These are phyloP conservation scores for Sylvietta virens DNA, from an alignment of 2,113 vertebrate species.

Conservation along the genomic window DNA sequence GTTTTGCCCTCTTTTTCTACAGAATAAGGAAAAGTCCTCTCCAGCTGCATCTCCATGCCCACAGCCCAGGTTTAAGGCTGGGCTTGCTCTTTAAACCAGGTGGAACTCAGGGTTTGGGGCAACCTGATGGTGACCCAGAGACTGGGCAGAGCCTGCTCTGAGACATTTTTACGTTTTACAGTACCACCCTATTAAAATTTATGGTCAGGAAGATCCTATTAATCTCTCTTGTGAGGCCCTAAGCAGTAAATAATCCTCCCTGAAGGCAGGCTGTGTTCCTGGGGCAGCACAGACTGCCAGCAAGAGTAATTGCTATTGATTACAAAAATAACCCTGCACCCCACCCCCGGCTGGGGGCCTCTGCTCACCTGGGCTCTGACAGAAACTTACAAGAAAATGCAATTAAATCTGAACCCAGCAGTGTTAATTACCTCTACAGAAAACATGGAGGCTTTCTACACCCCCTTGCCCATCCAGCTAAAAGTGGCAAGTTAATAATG, in stretches of 20 bases:
- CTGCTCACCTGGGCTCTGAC: neutral
- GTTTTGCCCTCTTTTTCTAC: neutral
- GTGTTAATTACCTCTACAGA: neutral
- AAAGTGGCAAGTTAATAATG: neutral
- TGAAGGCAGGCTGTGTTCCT: rapidly evolving
- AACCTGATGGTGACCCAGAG: rapidly evolving
- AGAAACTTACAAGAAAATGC: neutral
- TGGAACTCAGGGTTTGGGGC: neutral
- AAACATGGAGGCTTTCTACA: neutral
- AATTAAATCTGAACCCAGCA: neutral
- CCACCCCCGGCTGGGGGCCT: rapidly evolving
- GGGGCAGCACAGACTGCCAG: too few relatives aligned
- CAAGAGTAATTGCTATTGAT: too few relatives aligned
- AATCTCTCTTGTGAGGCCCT: too few relatives aligned
- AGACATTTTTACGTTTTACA: neutral
- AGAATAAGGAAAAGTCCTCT: neutral
- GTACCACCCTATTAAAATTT: too few relatives aligned
- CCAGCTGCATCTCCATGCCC: neutral
- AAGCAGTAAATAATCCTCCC: too few relatives aligned
- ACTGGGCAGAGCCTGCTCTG: neutral
- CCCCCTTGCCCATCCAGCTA: neutral
- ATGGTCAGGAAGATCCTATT: too few relatives aligned
- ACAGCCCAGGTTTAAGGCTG: neutral
- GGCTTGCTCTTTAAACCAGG: neutral
- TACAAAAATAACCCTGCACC: too few relatives aligned